Evolutionary conservation across 2,113 vertebrate species (phyloP).

Genomic region (Leptocoma aspasia): DNA sequence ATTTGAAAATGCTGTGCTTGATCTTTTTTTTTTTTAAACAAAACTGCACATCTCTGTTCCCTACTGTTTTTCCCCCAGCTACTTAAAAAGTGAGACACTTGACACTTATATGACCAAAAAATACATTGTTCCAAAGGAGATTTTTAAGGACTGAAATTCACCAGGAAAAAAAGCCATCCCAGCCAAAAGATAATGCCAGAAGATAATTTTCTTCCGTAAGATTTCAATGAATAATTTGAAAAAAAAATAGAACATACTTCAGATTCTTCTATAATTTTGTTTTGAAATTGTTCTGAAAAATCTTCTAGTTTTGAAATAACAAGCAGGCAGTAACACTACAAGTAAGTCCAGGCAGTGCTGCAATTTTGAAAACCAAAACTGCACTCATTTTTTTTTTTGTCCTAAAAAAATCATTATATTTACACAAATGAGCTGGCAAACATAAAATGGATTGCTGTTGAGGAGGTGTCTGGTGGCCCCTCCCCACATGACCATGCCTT

Average conservation of each 20-base stretch:
- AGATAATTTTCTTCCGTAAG: not conserved
- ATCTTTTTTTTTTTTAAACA: not conserved
- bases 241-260: not conserved
- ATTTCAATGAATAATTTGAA: not conserved
- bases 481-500: not conserved
- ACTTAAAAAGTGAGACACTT: not conserved
- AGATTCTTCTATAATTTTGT: not conserved
- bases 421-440: not conserved
- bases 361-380: conserved; percentile 4
- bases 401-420: not conserved
- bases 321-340: not conserved
- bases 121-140: not conserved
- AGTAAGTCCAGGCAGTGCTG: not conserved
- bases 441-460: not conserved
- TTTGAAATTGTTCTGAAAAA: not conserved
- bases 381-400: not conserved
- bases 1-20: not conserved
- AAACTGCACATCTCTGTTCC: not conserved
- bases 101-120: not conserved
- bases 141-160: not conserved
- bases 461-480: not conserved
- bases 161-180: not conserved
- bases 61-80: not conserved
- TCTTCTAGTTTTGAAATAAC: not conserved
- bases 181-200: not conserved